These are phyloP conservation scores for Gortyna flavago DNA, from an alignment of 2,888 invertebrate genomes.

Conservation along the genomic window DNA sequence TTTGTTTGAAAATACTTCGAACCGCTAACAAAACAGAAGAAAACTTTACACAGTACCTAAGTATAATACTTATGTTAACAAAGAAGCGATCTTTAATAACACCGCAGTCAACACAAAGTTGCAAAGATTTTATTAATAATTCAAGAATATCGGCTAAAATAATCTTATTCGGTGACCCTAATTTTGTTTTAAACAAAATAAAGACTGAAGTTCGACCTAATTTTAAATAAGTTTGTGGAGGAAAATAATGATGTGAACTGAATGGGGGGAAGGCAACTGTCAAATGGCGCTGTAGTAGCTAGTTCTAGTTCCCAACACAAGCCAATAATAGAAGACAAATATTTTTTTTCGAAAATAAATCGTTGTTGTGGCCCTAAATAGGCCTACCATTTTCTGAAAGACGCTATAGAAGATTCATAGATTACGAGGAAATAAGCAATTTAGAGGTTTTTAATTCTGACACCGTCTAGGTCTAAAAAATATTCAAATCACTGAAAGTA, in stretches of 20 bases:
- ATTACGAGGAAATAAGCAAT: too few species aligned
- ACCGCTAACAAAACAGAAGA: background rate
- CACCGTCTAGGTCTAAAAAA: too few species aligned
- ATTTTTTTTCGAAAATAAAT: background rate
- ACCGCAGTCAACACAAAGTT: conserved; percentile 11
- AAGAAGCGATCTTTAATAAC: conserved; percentile 17
- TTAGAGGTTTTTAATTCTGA: too few species aligned
- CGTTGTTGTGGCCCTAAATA: too few species aligned
- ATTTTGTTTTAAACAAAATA: conserved; percentile 32
- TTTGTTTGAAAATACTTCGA: background rate
- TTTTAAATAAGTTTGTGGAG: conserved; percentile 13
- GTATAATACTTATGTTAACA: conserved; percentile 17
- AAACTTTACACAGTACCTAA: conserved; percentile 14
- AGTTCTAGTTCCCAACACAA: background rate
- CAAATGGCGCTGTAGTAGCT: background rate
- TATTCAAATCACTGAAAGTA: too few species aligned
- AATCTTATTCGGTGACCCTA: conserved; percentile 8
- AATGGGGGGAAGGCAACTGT: background rate
- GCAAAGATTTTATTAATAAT: conserved; percentile 43
- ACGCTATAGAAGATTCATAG: too few species aligned
- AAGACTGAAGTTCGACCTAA: conserved; percentile 15
- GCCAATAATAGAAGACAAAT: background rate
- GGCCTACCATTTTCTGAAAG: too few species aligned
- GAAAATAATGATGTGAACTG: conserved; percentile 4
- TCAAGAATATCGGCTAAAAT: conserved; percentile 30